Conservation (phyloP, 2,888 invertebrate genomes). For the Seladonia tumulorum region DNA sequence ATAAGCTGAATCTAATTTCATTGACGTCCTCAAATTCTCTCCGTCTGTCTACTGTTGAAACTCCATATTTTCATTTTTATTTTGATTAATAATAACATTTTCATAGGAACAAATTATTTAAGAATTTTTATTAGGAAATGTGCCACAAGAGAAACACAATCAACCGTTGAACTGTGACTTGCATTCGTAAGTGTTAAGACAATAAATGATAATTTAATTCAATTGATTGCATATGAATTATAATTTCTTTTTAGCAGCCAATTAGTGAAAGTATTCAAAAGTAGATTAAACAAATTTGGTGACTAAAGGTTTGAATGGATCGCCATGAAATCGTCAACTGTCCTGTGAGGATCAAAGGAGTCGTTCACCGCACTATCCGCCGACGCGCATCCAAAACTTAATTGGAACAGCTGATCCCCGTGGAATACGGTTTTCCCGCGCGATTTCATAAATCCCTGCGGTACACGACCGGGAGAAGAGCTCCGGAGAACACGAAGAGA, state of each 20-base stretch:
- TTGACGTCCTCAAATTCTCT: no score
- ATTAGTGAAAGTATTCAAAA: not conserved
- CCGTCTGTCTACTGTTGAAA: no score
- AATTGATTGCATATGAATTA: not conserved
- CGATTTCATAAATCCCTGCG: slow-evolving; percentile 58
- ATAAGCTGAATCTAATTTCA: no score
- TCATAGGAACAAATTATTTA: no score
- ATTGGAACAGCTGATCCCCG: slow-evolving; percentile 22
- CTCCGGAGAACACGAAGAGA: slow-evolving; percentile 49
- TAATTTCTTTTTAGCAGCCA: not conserved
- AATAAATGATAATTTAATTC: not conserved
- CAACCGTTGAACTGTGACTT: no score
- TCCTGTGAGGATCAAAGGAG: not conserved
- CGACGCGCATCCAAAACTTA: not conserved
- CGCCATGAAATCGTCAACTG: not conserved
- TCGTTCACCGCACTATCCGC: not conserved
- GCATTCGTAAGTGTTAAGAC: no score
- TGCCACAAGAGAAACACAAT: no score
- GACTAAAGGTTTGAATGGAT: not conserved
- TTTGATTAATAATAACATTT: no score
- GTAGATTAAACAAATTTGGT: not conserved
- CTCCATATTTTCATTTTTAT: no score
- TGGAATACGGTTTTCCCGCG: slow-evolving; percentile 36
- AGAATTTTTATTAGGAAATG: no score
- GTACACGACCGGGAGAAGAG: slow-evolving; percentile 34